phyloP scores from a whole-genome alignment of 2,797 vertebrate genomes.

The Myotis planiceps region DNA sequence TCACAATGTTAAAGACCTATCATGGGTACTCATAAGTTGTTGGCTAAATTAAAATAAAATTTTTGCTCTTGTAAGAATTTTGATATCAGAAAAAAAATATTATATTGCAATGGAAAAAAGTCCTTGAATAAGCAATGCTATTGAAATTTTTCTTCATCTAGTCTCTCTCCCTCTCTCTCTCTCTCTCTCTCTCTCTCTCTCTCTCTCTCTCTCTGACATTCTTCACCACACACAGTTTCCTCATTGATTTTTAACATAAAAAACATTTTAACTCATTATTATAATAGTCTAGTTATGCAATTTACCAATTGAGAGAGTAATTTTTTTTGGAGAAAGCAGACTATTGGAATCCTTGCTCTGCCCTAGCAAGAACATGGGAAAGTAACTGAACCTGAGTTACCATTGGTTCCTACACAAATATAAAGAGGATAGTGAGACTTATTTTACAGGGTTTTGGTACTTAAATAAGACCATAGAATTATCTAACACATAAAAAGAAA shows the following conservation, averaged over 20 bases:
- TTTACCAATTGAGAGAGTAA: background rate
- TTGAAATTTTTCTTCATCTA: background rate
- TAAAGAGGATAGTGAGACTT: background rate
- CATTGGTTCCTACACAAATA: background rate
- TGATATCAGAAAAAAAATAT: background rate
- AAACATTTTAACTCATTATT: slow-evolving; percentile 1
- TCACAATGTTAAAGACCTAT: background rate
- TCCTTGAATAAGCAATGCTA: background rate
- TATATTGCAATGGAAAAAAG: background rate
- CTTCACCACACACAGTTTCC: background rate
- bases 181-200: too few species aligned
- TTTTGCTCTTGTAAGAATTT: background rate
- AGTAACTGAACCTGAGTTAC: background rate
- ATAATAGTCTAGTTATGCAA: background rate
- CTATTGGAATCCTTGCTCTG: background rate
- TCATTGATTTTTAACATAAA: slow-evolving; percentile 42
- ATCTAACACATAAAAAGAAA: background rate
- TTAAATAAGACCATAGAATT: background rate
- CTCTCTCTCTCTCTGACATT: background rate
- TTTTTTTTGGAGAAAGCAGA: background rate
- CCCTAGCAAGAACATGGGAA: background rate
- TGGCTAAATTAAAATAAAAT: slow-evolving; percentile 33
- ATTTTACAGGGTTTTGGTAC: background rate
- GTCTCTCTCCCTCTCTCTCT: background rate
- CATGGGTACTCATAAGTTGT: background rate